Conservation (phyloP, 2,888 invertebrate genomes). For the Eutolmus rufibarbis region DNA sequence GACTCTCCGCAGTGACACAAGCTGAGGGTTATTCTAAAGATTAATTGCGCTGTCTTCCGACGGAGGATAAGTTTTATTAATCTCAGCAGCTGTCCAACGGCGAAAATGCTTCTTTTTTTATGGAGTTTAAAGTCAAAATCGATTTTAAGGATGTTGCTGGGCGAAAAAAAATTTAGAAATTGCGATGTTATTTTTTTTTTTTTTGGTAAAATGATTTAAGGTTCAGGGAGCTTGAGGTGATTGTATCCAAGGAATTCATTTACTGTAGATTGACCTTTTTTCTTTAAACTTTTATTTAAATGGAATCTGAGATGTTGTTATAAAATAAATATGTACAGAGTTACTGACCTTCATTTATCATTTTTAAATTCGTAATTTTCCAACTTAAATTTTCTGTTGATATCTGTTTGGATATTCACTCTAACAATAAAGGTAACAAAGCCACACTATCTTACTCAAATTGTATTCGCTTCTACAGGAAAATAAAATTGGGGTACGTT, state of each 20-base stretch:
- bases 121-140: neutral
- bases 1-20: slow-evolving; percentile 16
- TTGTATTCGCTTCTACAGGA: no score
- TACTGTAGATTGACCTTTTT: neutral
- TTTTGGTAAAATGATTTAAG: neutral
- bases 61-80: slow-evolving; percentile 23
- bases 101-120: neutral
- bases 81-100: neutral
- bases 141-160: neutral
- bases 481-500: no score
- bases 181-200: neutral
- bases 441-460: no score
- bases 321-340: no score
- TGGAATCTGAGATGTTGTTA: neutral
- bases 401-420: no score
- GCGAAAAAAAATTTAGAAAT: neutral
- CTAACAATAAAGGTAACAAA: no score
- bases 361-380: no score
- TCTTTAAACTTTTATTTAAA: neutral
- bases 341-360: neutral
- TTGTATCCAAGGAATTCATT: neutral
- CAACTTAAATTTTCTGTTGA: no score
- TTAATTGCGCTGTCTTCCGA: slow-evolving; percentile 7
- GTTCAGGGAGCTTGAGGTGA: neutral
- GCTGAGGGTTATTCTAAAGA: slow-evolving; percentile 29